Conservation (phyloP, 1,140 invertebrate genomes). For the Drepana arcuata region DNA sequence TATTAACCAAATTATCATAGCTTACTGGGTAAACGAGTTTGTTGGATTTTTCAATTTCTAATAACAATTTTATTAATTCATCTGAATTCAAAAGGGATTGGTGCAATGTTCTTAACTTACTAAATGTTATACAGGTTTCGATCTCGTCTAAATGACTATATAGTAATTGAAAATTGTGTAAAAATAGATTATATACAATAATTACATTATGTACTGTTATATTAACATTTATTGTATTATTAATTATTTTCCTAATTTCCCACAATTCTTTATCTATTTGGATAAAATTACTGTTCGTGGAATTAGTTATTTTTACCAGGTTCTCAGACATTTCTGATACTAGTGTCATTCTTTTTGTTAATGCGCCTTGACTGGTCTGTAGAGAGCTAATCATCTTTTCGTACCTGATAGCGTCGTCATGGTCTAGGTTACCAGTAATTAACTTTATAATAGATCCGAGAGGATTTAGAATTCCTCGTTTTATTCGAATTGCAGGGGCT, state of each 20-base stretch:
- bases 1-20: no score
- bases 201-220: neutral
- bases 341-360: conserved; percentile 6
- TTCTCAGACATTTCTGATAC: conserved; percentile 7
- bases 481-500: conserved; percentile 4
- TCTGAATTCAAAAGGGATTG: no score
- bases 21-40: no score
- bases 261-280: conserved; percentile 1
- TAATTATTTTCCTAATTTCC: conserved; percentile 2
- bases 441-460: neutral
- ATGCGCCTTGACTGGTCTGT: conserved; percentile 6
- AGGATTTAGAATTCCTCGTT: conserved; percentile 6
- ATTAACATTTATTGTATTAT: neutral
- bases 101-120: no score
- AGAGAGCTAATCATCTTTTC: conserved; percentile 4
- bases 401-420: conserved; percentile 7
- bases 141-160: no score
- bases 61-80: no score
- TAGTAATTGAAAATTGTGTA: no score
- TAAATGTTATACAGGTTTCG: no score
- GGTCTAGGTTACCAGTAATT: conserved; percentile 8
- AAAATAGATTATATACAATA: neutral
- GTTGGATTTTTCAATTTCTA: no score
- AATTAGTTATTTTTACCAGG: conserved; percentile 5
- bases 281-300: conserved; percentile 5